phyloP scores from a whole-genome alignment of 2,888 invertebrate species.

The Caenorhabditis zanzibari region DNA sequence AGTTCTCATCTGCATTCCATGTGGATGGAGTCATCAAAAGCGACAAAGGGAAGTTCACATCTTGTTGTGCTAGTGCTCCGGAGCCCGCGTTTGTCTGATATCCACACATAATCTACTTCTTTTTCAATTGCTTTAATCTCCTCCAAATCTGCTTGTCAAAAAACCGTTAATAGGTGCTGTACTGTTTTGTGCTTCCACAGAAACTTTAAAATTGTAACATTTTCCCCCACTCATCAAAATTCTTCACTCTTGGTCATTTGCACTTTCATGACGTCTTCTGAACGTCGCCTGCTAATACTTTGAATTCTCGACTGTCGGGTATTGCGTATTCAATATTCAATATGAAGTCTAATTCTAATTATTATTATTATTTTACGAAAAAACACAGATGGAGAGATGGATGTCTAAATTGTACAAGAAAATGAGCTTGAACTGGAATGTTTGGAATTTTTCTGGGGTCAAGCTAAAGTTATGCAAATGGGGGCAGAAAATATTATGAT shows the following conservation, averaged over 20 bases:
- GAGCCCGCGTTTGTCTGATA: slow-evolving; percentile 65
- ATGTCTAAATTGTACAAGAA: no score
- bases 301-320: slow-evolving; percentile 59
- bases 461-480: slow-evolving; percentile 1
- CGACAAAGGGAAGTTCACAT: slow-evolving; percentile 70
- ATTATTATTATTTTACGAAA: slow-evolving; percentile 12
- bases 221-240: slow-evolving; percentile 81
- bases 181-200: slow-evolving; percentile 8
- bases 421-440: slow-evolving; percentile 2
- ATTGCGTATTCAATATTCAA: slow-evolving; percentile 37
- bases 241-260: slow-evolving; percentile 1
- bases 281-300: slow-evolving; percentile 20
- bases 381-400: neutral
- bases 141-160: slow-evolving; percentile 38
- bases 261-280: slow-evolving; percentile 26
- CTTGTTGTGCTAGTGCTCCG: slow-evolving; percentile 68
- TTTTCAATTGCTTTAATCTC: slow-evolving; percentile 41
- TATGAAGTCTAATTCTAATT: slow-evolving; percentile 31
- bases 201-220: slow-evolving; percentile 3
- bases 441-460: neutral
- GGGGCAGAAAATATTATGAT: slow-evolving; percentile 1
- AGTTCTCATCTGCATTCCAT: slow-evolving; percentile 82
- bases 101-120: slow-evolving; percentile 6
- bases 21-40: slow-evolving; percentile 83
- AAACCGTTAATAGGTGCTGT: slow-evolving; percentile 56